These are phyloP conservation scores for Adelphocoris suturalis DNA, from an alignment of 2,888 invertebrate species.

Conservation along the genomic window DNA sequence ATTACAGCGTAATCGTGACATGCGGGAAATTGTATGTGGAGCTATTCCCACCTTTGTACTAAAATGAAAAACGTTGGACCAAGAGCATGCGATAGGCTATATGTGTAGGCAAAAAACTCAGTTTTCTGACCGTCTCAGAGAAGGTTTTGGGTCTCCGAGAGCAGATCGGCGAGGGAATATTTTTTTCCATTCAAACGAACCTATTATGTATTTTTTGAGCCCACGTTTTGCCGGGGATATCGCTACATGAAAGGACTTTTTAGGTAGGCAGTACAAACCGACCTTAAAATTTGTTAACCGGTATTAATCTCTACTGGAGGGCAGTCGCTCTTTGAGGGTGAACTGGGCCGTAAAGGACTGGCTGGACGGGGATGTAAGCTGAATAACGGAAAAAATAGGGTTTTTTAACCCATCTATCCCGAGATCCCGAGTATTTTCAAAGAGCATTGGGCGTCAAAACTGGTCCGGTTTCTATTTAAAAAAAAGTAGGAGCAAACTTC, in stretches of 20 bases:
- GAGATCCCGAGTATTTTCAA: too few species aligned
- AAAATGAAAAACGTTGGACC: background rate
- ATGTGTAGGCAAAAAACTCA: background rate
- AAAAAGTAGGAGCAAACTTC: too few species aligned
- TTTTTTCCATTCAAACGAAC: constrained; percentile 7
- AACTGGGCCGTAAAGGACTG: constrained; percentile 8
- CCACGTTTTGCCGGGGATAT: background rate
- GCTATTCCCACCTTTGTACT: background rate
- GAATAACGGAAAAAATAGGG: background rate
- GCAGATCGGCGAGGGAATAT: background rate
- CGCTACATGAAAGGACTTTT: constrained; percentile 19
- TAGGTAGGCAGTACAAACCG: background rate
- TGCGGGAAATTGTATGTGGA: too few species aligned
- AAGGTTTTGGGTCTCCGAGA: background rate
- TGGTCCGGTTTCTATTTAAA: too few species aligned
- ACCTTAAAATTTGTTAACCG: constrained; percentile 4
- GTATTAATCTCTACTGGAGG: constrained; percentile 7
- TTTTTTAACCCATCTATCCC: background rate
- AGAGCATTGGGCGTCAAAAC: too few species aligned
- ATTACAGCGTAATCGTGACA: too few species aligned
- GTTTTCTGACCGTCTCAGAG: background rate
- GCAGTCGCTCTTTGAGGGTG: constrained; percentile 19
- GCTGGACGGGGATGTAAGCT: background rate
- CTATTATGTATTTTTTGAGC: background rate
- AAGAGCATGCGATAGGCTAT: background rate